These are phyloP conservation scores for Motacilla tschutschensis DNA, from an alignment of 2,113 vertebrate species.

Conservation along the genomic window DNA sequence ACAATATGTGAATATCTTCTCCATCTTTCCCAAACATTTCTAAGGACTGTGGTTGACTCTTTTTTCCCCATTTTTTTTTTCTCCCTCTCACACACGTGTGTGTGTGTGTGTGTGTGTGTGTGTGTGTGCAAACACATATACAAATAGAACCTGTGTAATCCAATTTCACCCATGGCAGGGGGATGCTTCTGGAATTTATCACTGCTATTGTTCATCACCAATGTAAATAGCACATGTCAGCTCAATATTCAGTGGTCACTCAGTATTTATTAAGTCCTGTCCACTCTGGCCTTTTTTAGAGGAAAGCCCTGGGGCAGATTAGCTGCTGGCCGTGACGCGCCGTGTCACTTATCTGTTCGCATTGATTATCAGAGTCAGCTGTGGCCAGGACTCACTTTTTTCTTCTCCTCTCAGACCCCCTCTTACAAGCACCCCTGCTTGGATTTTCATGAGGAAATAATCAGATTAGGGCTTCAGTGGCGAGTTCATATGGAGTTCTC, in stretches of 20 bases:
- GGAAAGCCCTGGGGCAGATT: conserved; percentile 67
- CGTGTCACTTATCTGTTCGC: conserved; percentile 71
- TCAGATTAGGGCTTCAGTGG: conserved; percentile 82
- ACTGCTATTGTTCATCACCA: conserved; percentile 48
- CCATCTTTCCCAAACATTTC: neutral
- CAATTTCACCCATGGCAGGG: conserved; percentile 14
- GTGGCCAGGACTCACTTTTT: conserved; percentile 63
- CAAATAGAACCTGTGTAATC: conserved; percentile 47
- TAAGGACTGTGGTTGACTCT: rapidly evolving
- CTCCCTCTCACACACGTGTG: rapidly evolving
- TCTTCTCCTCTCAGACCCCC: conserved; percentile 63
- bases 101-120: neutral
- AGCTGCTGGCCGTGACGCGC: conserved; percentile 65
- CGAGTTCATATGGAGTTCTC: conserved; percentile 85
- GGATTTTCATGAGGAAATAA: conserved; percentile 88
- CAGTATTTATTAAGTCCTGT: conserved; percentile 77
- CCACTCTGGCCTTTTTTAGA: conserved; percentile 74
- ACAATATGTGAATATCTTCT: neutral
- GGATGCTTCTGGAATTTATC: conserved; percentile 72
- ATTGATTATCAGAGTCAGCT: conserved; percentile 84
- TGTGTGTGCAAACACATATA: neutral
- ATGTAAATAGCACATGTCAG: conserved; percentile 67
- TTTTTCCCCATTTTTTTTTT: neutral
- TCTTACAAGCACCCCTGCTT: conserved; percentile 83
- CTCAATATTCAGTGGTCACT: conserved; percentile 72